phyloP scores from a whole-genome alignment of 2,113 vertebrate species.

The Cricetomys ansorgei region DNA sequence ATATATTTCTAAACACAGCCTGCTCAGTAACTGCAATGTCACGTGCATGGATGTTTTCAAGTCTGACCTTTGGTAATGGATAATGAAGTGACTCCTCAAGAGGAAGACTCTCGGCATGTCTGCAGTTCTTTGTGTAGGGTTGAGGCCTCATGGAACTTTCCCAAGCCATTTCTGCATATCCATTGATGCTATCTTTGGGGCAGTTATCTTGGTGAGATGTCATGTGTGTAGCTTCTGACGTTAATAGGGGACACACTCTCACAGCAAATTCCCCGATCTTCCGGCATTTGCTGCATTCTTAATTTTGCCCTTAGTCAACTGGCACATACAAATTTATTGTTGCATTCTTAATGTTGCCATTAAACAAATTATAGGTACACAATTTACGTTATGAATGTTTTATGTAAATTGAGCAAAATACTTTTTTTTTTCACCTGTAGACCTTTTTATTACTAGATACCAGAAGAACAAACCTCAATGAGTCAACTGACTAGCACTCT shows the following conservation, averaged over 20 bases:
- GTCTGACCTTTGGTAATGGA: not conserved
- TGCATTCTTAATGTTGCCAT: no score
- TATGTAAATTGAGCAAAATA: not conserved
- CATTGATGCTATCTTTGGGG: not conserved
- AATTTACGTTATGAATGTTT: constrained; percentile 33
- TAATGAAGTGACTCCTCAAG: not conserved
- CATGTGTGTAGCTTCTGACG: not conserved
- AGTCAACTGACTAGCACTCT: no score
- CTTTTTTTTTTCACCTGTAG: not conserved
- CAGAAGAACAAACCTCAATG: no score
- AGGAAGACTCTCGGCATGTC: not conserved
- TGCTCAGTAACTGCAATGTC: not conserved
- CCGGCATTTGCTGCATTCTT: not conserved
- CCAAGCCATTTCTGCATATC: not conserved
- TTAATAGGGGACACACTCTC: not conserved
- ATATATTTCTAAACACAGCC: not conserved
- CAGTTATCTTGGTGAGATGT: not conserved
- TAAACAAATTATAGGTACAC: no score
- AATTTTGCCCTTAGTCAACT: constrained; percentile 7
- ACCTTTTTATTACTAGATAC: not conserved
- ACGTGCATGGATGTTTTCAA: not conserved
- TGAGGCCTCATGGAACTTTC: not conserved
- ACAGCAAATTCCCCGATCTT: not conserved
- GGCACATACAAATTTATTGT: constrained; percentile 7
- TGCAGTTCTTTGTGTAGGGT: not conserved